phyloP scores from a whole-genome alignment of 1,140 invertebrate genomes.

The Pseudomyrmex gracilis region DNA sequence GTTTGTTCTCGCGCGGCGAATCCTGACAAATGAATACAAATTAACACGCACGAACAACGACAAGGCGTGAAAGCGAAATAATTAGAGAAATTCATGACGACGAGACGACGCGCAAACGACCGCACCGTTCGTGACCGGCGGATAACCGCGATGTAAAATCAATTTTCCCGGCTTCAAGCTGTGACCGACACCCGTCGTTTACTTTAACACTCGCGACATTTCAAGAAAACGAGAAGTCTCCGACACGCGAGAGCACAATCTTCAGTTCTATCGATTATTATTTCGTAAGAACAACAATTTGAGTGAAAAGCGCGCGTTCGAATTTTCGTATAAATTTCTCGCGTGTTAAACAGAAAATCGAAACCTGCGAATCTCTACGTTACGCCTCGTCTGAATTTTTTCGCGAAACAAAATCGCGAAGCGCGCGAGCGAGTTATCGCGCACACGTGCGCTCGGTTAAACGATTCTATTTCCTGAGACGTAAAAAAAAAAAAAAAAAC shows the following conservation, averaged over 20 bases:
- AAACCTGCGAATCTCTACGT: too few species aligned
- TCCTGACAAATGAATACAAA: conserved; percentile 57
- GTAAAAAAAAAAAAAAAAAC: background rate
- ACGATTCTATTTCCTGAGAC: conserved; percentile 18
- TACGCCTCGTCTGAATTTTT: background rate
- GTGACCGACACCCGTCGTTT: background rate
- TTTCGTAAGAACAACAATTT: conserved; percentile 13
- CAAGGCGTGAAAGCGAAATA: conserved; percentile 53
- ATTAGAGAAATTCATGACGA: conserved; percentile 40
- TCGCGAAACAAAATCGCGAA: background rate
- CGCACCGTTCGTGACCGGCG: conserved; percentile 19
- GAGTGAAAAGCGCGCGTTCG: conserved; percentile 1
- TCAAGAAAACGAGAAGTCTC: background rate
- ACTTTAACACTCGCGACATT: conserved; percentile 42
- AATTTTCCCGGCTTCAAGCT: conserved; percentile 13
- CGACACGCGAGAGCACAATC: conserved; percentile 10
- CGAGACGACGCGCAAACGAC: background rate
- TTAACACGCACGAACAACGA: conserved; percentile 34
- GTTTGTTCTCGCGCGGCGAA: conserved; percentile 32
- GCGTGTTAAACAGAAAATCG: background rate
- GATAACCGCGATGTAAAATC: conserved; percentile 33
- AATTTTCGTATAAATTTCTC: background rate
- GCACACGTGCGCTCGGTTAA: background rate
- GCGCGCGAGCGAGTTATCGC: background rate
- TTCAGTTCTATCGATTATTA: background rate